phyloP scores from a whole-genome alignment of 2,888 invertebrate genomes.

The Galerucella nymphaeae region DNA sequence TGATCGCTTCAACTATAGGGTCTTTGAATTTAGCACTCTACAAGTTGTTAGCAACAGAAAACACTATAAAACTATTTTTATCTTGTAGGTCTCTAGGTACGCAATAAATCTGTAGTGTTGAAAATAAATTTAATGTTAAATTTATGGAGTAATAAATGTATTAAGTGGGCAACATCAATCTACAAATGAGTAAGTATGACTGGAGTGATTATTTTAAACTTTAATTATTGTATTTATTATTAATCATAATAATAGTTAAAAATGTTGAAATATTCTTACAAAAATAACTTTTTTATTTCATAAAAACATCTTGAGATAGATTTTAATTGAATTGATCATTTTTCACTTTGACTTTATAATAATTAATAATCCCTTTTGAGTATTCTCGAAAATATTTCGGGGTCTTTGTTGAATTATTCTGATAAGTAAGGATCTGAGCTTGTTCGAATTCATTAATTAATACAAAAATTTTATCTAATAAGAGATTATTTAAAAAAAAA shows the following conservation, averaged over 20 bases:
- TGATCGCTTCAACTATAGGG: background rate
- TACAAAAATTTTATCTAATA: background rate
- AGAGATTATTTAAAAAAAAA: no score
- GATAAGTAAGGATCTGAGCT: background rate
- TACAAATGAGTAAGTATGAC: constrained; percentile 7
- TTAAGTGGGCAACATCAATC: constrained; percentile 16
- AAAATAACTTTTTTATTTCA: background rate
- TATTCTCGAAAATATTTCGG: constrained; percentile 1
- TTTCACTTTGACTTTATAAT: background rate
- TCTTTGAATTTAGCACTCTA: background rate
- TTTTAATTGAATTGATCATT: background rate
- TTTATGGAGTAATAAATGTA: constrained; percentile 28
- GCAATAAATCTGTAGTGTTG: constrained; percentile 27
- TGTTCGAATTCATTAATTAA: background rate
- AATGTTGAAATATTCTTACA: no score
- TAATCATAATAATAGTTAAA: background rate
- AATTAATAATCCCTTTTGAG: constrained; percentile 7
- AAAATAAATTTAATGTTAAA: constrained; percentile 21
- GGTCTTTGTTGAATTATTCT: constrained; percentile 1
- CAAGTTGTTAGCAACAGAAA: background rate
- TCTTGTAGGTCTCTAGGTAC: constrained; percentile 13
- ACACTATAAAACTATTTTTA: constrained; percentile 4
- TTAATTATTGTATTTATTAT: background rate
- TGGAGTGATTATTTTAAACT: background rate
- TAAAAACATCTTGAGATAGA: background rate